A percentile compares a stretch with the other conserved stretches of the same genome.
phyloP scores from a whole-genome alignment of 2,888 invertebrate species.

The Ariolimax columbianus region DNA sequence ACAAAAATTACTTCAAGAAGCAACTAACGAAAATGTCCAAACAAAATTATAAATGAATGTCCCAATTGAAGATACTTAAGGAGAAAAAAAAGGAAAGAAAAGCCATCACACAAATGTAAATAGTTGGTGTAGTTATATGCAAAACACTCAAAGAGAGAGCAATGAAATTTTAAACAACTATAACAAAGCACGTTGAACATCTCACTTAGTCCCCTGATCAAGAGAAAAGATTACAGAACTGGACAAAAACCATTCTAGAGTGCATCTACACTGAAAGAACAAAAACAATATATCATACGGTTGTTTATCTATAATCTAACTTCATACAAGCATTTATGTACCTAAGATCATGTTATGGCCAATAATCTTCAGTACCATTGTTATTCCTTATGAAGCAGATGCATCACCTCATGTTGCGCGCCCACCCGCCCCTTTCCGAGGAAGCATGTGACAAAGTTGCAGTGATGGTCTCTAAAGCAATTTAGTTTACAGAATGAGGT shows the following conservation, averaged over 20 bases:
- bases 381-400: no score
- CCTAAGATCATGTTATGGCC: not conserved
- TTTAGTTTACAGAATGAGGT: no score
- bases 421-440: no score
- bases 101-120: constrained; percentile 5
- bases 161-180: not conserved
- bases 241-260: not conserved
- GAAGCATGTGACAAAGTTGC: no score
- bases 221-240: not conserved
- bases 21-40: constrained; percentile 11
- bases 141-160: constrained; percentile 6
- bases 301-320: not conserved
- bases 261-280: not conserved
- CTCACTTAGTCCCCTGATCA: not conserved
- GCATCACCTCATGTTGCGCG: no score
- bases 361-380: not conserved
- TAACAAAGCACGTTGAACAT: constrained; percentile 13
- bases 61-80: not conserved
- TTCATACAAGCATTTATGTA: not conserved
- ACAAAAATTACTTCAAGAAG: constrained; percentile 2
- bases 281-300: not conserved
- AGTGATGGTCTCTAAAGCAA: no score
- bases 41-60: not conserved
- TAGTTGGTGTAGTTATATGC: constrained; percentile 12
- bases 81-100: constrained; percentile 1